Conservation (phyloP, 30 jellyfish, hydroid and myxozoan genomes). For the Aurelia sp. region DNA sequence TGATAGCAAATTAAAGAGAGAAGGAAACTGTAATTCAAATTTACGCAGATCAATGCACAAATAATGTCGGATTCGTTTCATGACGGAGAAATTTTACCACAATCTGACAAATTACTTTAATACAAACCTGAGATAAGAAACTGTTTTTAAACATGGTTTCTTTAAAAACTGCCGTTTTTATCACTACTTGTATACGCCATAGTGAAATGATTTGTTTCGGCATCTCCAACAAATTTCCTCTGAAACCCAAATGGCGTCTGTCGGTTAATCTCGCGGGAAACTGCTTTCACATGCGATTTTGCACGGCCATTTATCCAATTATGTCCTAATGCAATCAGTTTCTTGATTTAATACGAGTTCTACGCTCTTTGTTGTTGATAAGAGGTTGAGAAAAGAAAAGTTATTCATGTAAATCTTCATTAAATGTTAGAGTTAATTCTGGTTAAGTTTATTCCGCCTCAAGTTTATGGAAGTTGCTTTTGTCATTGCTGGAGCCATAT, state of each 20-base stretch:
- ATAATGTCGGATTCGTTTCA: constrained; percentile 25
- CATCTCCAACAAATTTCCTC: constrained; percentile 50
- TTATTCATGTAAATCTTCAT: constrained; percentile 40
- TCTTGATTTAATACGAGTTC: constrained; percentile 40
- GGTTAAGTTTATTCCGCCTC: no score
- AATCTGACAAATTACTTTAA: constrained; percentile 48
- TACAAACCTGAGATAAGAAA: constrained; percentile 34
- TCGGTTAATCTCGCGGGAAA: constrained; percentile 60
- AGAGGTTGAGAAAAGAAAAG: constrained; percentile 29
- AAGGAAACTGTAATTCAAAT: not conserved
- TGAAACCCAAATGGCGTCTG: constrained; percentile 62
- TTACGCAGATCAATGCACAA: not conserved
- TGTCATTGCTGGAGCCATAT: no score
- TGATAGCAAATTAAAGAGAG: no score
- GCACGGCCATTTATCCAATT: constrained; percentile 53
- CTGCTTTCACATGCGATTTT: constrained; percentile 14
- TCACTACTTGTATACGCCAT: constrained; percentile 14
- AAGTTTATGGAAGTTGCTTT: no score
- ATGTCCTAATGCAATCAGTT: constrained; percentile 52
- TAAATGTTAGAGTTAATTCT: constrained; percentile 1
- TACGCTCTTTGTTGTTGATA: constrained; percentile 21
- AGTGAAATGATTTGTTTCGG: constrained; percentile 52
- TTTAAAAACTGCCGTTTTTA: constrained; percentile 17
- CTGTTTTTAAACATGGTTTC: constrained; percentile 34
- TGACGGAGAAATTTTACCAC: constrained; percentile 11